Evolutionary conservation across 2,797 vertebrate species (phyloP), one percentile per base, ranked within the genome.

Genomic region (Lithobates sylvaticus): DNA sequence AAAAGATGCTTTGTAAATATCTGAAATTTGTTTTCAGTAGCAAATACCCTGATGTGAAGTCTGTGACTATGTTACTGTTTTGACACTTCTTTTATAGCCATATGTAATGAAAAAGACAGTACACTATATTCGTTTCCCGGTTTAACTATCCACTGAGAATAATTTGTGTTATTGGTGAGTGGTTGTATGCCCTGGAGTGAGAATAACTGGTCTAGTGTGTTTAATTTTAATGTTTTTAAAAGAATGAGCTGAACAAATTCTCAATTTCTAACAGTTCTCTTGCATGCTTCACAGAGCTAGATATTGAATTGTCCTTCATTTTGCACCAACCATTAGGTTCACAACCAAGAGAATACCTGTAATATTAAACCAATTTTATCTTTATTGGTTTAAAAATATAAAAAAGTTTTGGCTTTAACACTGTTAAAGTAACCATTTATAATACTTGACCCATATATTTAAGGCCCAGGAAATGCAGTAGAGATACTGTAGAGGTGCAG

Each of bases 301-400:
- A 32, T 85, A 79, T 67, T 79, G 83, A 67, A 75, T 80, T 36
- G 71, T 72, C 77, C 77, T 85, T 81, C 26, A 80, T 9, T 75
- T 42, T 54, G 29, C 34, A 77, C 47, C 29, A 75, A 27, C 70
- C 75, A 70, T 84, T 77, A 84, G 44, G 47, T 77, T 84, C 13
- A 70, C 75, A 71, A 29, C 18, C 9, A 69, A 39, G 29, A 29
- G 47, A 77, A 58, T 70, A 64, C 65, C 44, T 9, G 1, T 39
- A 15, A 15, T 42, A 39, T 58, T 61, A 84, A 68, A 27, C 44
- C 18, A 50, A 74, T 84, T 77, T 76, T n/a, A 47, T 65, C 8
- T n/a, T 67, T 47, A 68, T 50, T 64, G 75, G 68, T 36, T 54
- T 7, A 72, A 73, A 50, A 76, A 79, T 34, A 27, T 8, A 39